Base-by-base conservation (phyloP, 2,888 invertebrate species). In the Ichneumon xanthorius region DNA sequence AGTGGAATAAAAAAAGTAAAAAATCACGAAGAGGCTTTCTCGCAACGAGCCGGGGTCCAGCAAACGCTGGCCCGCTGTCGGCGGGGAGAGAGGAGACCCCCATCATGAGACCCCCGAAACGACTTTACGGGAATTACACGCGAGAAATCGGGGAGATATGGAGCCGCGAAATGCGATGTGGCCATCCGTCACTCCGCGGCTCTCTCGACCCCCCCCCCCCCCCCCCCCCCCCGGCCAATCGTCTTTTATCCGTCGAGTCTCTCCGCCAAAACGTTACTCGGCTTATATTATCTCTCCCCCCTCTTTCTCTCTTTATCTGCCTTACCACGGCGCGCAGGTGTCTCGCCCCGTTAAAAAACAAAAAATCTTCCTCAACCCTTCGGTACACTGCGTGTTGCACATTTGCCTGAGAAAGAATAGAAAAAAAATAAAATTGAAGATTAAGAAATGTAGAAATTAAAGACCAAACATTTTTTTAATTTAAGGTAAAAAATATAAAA, bases 71-170 rank as follows among this genome's bases (percentile, higher is more conserved):
- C 45, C 26, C 33, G 68, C 79, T 71, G 50, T 45, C 61, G 40
- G 30, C 61, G 58, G 75, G 61, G 48, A 67, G 84, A 70, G 73
- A 67, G 45, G 65, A 80, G 85, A 73, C 65, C 76, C 76, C 84
- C 88, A 86, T 87, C 86, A 87, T 61, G 84, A 82, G 71, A 87
- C 88, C 80, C 86, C 88, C 91, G 91, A 93, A 93, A 93, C 92
- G 92, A 93, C 93, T 93, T 93, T 93, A 92, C 92, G 93, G 92
- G 92, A 93, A 93, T 93, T 93, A 93, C 91, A 92, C 90, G 92
- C 92, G 92, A 93, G 93, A 93, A 93, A 93, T 93, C 91, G 92
- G 90, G 91, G 90, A 93, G 93, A 93, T 93, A 92, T 92, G 91
- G 92, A 92, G 92, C 92, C 92, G 92, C 93, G 91, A 93, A 93